A percentile compares a stretch with the other conserved stretches of the same genome.
Conservation (phyloP, 2,797 vertebrate species). For the Chaetophractus vellerosus region DNA sequence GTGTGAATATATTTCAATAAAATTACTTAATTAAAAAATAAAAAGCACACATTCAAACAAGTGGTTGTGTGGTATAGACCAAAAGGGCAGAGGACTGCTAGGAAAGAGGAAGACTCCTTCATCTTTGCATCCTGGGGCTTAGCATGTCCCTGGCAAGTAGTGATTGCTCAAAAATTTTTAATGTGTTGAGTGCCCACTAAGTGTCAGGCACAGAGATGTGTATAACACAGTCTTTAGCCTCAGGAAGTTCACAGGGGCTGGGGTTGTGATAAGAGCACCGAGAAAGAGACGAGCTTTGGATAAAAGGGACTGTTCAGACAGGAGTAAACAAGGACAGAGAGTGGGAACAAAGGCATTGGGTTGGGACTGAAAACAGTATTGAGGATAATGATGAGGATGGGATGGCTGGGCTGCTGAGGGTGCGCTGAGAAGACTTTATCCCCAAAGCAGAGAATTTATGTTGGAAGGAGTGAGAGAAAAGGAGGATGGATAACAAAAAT, state of each 20-base stretch:
- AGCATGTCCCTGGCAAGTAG: background rate
- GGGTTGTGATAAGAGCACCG: background rate
- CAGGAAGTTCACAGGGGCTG: background rate
- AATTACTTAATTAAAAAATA: no score
- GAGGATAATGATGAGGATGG: no score
- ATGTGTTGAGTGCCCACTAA: background rate
- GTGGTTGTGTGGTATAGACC: background rate
- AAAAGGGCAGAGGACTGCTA: background rate
- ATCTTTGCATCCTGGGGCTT: background rate
- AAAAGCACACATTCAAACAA: background rate
- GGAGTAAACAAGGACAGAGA: fast-evolving
- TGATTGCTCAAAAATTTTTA: background rate
- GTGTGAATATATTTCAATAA: no score
- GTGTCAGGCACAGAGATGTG: background rate
- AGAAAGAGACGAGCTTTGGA: background rate
- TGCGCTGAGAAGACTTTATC: background rate
- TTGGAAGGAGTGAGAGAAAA: background rate
- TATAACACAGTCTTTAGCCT: background rate
- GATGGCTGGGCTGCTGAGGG: no score
- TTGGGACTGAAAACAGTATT: background rate
- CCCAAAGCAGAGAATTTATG: background rate
- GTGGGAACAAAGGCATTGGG: background rate
- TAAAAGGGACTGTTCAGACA: background rate
- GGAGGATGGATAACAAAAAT: background rate
- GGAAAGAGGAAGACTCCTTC: background rate